Percentiles rank a stretch among this genome's conserved stretches.
phyloP scores from a whole-genome alignment of 2,113 vertebrate species.

The Pelecanoides urinatrix region DNA sequence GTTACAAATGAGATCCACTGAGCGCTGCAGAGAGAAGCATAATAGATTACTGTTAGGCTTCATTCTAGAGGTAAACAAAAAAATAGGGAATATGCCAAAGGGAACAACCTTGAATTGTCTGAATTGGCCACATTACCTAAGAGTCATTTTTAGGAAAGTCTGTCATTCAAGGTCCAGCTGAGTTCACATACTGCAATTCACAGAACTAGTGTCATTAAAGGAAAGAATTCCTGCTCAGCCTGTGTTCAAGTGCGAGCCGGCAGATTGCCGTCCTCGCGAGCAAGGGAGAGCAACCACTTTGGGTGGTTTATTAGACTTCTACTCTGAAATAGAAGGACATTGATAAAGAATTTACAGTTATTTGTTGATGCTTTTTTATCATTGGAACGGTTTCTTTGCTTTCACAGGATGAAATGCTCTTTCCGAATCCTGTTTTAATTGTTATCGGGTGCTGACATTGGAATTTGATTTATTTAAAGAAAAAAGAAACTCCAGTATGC shows the following conservation, averaged over 20 bases:
- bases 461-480: neutral
- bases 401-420: neutral
- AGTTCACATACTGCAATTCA: neutral
- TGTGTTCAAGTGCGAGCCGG: rapidly evolving
- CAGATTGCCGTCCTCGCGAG: rapidly evolving
- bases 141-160: neutral
- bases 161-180: neutral
- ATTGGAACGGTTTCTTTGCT: neutral
- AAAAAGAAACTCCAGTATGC: neutral
- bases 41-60: neutral
- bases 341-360: neutral
- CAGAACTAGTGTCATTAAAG: neutral
- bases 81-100: neutral
- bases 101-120: neutral
- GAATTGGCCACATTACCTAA: neutral
- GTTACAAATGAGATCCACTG: neutral
- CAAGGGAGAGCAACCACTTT: neutral
- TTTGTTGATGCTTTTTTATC: neutral
- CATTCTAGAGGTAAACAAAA: neutral
- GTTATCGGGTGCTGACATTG: neutral
- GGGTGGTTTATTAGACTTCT: neutral
- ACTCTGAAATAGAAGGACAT: neutral
- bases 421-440: neutral
- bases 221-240: neutral
- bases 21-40: neutral